phyloP scores from a whole-genome alignment of 2,888 invertebrate genomes.

The Drosophila melanocephala region DNA sequence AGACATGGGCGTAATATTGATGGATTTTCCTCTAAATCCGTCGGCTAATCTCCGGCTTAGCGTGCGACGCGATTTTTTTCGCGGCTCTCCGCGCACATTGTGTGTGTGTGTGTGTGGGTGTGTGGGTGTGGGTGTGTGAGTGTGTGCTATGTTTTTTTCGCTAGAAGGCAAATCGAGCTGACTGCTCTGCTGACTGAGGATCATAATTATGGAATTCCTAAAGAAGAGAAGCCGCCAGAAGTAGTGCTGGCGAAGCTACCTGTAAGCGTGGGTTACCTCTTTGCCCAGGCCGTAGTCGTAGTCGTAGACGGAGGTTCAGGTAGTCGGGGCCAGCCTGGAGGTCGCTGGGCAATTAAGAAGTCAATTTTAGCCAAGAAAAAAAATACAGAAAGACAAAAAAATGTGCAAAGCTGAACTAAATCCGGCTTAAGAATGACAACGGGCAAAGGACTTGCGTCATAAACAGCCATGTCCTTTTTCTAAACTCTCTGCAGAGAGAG shows the following conservation, averaged over 20 bases:
- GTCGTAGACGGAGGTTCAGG: constrained; percentile 6
- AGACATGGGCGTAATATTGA: constrained; percentile 78
- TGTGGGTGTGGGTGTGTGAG: constrained; percentile 34
- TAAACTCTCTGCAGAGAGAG: constrained; percentile 19
- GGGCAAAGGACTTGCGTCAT: constrained; percentile 66
- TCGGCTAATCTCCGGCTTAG: constrained; percentile 71
- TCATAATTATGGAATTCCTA: constrained; percentile 83
- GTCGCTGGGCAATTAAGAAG: constrained; percentile 75
- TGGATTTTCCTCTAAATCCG: constrained; percentile 82
- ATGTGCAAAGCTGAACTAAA: constrained; percentile 78
- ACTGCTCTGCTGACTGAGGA: constrained; percentile 54
- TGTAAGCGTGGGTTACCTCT: constrained; percentile 74
- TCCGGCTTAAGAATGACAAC: constrained; percentile 76
- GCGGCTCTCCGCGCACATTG: constrained; percentile 40
- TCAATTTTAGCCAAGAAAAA: constrained; percentile 69
- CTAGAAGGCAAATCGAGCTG: constrained; percentile 60
- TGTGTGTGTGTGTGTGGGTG: constrained; percentile 8
- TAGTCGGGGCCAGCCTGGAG: constrained; percentile 41
- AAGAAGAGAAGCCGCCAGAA: constrained; percentile 59
- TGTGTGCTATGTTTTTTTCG: constrained; percentile 58
- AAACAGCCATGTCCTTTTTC: constrained; percentile 52
- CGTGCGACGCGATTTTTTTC: constrained; percentile 72
- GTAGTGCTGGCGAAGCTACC: constrained; percentile 51
- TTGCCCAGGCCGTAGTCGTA: constrained; percentile 37
- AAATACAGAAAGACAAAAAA: constrained; percentile 68